Base-by-base conservation (phyloP, 2,888 invertebrate species). In the Ischnus inquisitorius region DNA sequence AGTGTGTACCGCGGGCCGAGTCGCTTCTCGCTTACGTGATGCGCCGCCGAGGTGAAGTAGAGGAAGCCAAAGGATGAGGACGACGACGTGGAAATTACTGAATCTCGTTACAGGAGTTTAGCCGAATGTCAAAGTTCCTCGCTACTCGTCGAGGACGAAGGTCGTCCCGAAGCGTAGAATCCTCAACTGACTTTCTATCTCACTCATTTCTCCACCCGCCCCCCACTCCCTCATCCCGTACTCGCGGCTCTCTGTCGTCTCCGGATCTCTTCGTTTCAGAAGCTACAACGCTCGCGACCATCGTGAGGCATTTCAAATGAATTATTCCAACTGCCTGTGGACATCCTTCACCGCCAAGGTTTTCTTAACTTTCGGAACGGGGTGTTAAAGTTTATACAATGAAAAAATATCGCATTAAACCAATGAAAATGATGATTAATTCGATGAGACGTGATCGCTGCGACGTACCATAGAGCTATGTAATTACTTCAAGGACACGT, bases 61-160 rank as follows among this genome's bases (percentile, higher is more conserved):
- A 19, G 28, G 60, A 28, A 25, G 25, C 60, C 46, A 54, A 54
- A 34, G 43, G 46, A 72, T 71, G 57, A 14, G 57, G 39, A 43
- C 41, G 6, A 60, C 79, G 74, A 83, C 75, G 83, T 83, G 79
- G 75, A 79, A 83, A 83, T 83, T 79, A 76, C 75, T 46, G 79
- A 83, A 83, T 83, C 83, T 79, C 79, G 83, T 83, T 83, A 83
- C 79, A 69, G 75, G 75, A 83, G 83, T 83, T 83, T 76, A 83
- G 79, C 83, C 83, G 83, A 79, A 83, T 83, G 75, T 83, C 83
- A 83, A 79, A 83, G 83, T 83, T 83, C 71, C 78, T 51, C 69
- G 54, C 64, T 57, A 19, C 75, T 71, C 75, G 57, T 69, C 54
- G 51, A 54, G 75, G 74, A 75, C 75, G 54, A 62, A 64, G 65